These are phyloP conservation scores for Pristionchus mayeri DNA, from an alignment of 2,888 invertebrate genomes.

Conservation along the genomic window DNA sequence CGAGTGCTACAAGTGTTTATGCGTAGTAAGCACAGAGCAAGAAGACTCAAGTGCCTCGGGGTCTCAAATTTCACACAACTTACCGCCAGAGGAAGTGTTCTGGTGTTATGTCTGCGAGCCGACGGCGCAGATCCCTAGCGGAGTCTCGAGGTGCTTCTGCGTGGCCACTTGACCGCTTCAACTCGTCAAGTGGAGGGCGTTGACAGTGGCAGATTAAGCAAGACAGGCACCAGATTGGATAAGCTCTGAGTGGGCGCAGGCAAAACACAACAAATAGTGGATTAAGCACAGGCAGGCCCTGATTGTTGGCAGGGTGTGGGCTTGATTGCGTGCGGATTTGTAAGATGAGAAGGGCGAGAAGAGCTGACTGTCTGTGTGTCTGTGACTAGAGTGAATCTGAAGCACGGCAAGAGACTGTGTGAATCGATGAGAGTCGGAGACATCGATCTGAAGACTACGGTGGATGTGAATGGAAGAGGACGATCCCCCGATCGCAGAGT, in stretches of 20 bases:
- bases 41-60: constrained; percentile 14
- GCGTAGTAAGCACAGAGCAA: neutral
- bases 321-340: constrained; percentile 24
- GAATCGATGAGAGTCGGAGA: too few relatives aligned
- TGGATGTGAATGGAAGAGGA: constrained; percentile 23
- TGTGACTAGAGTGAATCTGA: neutral
- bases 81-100: constrained; percentile 25
- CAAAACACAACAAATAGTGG: constrained; percentile 39
- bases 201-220: constrained; percentile 37
- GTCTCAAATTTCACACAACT: constrained; percentile 38
- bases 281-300: neutral
- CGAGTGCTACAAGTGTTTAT: constrained; percentile 23
- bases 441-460: neutral
- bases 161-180: constrained; percentile 25
- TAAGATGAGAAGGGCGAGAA: constrained; percentile 32
- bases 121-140: too few relatives aligned
- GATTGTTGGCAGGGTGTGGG: constrained; percentile 20
- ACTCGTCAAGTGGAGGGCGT: constrained; percentile 16
- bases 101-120: neutral
- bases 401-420: too few relatives aligned
- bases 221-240: neutral
- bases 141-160: too few relatives aligned
- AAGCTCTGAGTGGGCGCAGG: neutral
- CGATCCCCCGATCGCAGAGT: neutral
- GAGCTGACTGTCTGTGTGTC: neutral